Evolutionary conservation across 2,797 vertebrate genomes (phyloP).

Genomic region (Ammospiza maritima): DNA sequence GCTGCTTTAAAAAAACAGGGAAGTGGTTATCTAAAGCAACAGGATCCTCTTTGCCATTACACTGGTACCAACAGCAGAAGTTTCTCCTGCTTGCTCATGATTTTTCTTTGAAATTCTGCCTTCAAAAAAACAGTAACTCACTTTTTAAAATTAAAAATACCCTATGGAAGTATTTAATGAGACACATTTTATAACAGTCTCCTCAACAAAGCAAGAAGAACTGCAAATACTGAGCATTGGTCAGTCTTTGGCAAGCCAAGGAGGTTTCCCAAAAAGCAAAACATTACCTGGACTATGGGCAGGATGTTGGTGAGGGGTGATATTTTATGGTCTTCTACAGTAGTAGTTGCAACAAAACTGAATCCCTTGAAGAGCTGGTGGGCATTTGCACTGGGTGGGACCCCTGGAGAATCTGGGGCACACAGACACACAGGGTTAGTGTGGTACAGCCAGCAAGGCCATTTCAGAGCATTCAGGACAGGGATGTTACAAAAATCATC

Average conservation of each 20-base stretch:
- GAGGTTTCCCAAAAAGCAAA: background rate
- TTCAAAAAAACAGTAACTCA: background rate
- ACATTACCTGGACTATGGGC: slow-evolving; percentile 91
- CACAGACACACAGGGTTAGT: slow-evolving; percentile 55
- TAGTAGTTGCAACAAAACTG: slow-evolving; percentile 93
- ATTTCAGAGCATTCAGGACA: background rate
- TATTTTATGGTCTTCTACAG: slow-evolving; percentile 92
- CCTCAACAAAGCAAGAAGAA: background rate
- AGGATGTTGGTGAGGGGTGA: slow-evolving; percentile 90
- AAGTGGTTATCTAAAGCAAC: background rate
- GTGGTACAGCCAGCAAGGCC: background rate
- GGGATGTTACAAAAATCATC: background rate
- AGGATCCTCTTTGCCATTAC: background rate
- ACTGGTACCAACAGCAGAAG: background rate
- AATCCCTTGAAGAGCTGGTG: slow-evolving; percentile 99
- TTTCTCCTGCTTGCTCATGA: background rate
- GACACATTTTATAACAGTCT: accelerated
- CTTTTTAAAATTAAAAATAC: background rate
- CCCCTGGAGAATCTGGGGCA: slow-evolving; percentile 93
- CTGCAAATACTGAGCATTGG: background rate
- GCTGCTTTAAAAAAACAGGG: slow-evolving; percentile 74
- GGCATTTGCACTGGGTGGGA: slow-evolving; percentile 96
- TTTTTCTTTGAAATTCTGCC: background rate
- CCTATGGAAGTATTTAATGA: background rate
- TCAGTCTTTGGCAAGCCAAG: background rate